Conservation (phyloP, 1,140 invertebrate genomes). For the Acromyrmex echinatior region DNA sequence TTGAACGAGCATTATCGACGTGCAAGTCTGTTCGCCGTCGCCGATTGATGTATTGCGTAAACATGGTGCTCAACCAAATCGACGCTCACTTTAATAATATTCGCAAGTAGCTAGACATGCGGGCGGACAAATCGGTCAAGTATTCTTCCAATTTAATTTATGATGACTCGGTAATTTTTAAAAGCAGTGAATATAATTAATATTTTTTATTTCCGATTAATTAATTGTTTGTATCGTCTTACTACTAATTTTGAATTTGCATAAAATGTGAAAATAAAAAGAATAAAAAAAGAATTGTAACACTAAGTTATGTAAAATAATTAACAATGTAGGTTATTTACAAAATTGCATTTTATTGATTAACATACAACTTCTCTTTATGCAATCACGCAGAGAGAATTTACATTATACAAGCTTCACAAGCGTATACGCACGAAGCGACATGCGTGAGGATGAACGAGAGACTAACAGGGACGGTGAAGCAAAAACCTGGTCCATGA, state of each 20-base stretch:
- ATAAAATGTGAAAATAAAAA: background rate
- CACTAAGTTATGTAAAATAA: background rate
- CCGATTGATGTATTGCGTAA: constrained; percentile 53
- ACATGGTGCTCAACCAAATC: constrained; percentile 37
- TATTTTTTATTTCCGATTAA: constrained; percentile 8
- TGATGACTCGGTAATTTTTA: constrained; percentile 8
- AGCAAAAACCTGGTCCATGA: constrained; percentile 70
- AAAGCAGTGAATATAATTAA: background rate
- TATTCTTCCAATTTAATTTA: background rate
- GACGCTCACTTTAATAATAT: constrained; percentile 47
- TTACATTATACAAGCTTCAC: background rate
- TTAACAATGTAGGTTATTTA: too few relatives aligned
- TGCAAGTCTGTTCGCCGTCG: constrained; percentile 51
- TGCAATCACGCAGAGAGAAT: background rate
- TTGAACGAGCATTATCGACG: constrained; percentile 55
- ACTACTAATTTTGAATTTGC: background rate
- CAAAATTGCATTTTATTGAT: background rate
- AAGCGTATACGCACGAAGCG: background rate
- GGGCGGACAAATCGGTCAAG: background rate
- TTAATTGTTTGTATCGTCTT: background rate
- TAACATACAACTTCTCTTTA: background rate
- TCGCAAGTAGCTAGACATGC: background rate
- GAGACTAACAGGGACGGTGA: background rate
- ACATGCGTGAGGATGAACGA: constrained; percentile 2
- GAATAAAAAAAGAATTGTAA: background rate